Conservation (phyloP, 2,797 vertebrate genomes). For the Euphonia xanthogaster region DNA sequence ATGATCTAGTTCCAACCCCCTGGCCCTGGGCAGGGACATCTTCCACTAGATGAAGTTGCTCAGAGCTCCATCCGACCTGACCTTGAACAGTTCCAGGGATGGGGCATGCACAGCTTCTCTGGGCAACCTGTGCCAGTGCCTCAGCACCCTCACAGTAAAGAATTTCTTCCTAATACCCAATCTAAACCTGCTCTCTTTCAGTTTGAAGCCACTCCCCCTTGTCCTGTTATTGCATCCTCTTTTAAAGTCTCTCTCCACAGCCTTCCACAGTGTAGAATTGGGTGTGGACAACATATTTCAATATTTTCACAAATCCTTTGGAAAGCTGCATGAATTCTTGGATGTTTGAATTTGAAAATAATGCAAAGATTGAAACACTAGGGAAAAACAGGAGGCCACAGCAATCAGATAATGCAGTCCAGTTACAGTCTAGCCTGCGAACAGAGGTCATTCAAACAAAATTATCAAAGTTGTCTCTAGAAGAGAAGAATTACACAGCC, state of each 20-base stretch:
- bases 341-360: neutral
- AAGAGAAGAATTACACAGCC: neutral
- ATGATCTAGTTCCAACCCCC: accelerated
- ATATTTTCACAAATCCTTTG: neutral
- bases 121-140: neutral
- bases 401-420: neutral
- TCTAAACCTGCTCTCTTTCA: too few species aligned
- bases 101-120: neutral
- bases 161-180: neutral
- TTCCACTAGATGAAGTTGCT: neutral
- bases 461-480: neutral
- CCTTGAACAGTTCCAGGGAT: neutral
- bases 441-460: neutral
- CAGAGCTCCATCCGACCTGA: accelerated
- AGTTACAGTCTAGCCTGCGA: neutral
- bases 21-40: too few species aligned
- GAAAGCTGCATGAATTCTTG: neutral
- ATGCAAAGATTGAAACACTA: neutral
- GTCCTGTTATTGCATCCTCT: neutral
- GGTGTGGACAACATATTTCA: neutral
- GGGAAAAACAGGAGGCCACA: neutral
- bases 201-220: neutral
- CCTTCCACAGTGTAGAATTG: neutral
- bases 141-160: neutral
- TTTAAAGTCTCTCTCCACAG: neutral